A percentile compares a stretch with the other conserved stretches of the same genome.
Conservation (phyloP, 53 echinoderm and acorn worm species). For the Paracentrotus lividus region DNA sequence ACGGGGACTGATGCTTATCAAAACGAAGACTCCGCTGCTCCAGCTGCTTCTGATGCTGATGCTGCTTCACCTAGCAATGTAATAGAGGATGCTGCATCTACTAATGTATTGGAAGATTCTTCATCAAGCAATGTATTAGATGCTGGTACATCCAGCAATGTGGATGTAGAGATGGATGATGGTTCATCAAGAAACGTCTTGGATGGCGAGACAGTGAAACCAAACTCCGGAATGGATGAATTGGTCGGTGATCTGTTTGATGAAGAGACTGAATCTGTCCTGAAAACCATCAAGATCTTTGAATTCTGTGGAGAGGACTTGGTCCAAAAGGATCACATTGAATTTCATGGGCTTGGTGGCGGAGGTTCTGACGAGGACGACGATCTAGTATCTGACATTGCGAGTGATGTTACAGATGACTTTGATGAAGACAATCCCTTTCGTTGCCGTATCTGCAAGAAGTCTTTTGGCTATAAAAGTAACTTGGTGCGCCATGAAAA, state of each 20-base stretch:
- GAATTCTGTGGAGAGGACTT: slow-evolving; percentile 68
- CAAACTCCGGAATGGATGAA: not conserved
- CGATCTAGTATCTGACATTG: slow-evolving; percentile 25
- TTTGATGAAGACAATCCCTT: slow-evolving; percentile 60
- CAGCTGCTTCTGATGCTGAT: not conserved
- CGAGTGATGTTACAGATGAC: slow-evolving; percentile 66
- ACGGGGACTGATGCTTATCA: not conserved
- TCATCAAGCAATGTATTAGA: not conserved
- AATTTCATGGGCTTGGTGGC: slow-evolving; percentile 54
- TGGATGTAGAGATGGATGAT: not conserved
- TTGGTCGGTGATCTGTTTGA: slow-evolving; percentile 6
- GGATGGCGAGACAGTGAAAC: not conserved
- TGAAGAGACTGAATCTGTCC: slow-evolving; percentile 45
- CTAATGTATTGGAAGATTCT: not conserved
- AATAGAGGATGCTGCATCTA: not conserved
- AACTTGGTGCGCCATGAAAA: slow-evolving; percentile 64
- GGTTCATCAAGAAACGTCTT: not conserved
- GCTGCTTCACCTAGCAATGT: not conserved
- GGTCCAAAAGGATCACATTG: slow-evolving; percentile 68
- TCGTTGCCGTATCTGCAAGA: slow-evolving; percentile 61
- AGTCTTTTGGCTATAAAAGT: slow-evolving; percentile 61
- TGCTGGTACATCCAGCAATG: not conserved
- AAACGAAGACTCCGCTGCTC: not conserved
- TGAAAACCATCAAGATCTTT: slow-evolving; percentile 69
- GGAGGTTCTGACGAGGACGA: slow-evolving; percentile 61